Percentiles rank a stretch among this genome's conserved stretches.
Conservation (phyloP, 1,140 invertebrate species). For the Drosophila pruinosa region DNA sequence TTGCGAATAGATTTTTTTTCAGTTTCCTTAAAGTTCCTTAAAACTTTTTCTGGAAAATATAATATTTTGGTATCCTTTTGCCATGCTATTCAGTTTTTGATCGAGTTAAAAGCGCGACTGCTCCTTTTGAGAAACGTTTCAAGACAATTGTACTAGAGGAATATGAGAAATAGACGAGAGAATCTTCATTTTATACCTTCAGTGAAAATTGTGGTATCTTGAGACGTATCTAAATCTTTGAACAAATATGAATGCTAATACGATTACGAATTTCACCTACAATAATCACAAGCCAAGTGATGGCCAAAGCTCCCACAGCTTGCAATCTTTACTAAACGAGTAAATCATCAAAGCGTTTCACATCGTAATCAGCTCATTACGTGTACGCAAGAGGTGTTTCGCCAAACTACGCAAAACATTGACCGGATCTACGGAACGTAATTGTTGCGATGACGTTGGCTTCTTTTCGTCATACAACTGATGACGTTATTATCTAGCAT, state of each 20-base stretch:
- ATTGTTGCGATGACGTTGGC: background rate
- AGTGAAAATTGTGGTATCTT: background rate
- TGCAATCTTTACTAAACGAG: background rate
- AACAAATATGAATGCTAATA: constrained; percentile 41
- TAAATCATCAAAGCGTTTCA: background rate
- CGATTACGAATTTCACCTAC: constrained; percentile 40
- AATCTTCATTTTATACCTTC: constrained; percentile 42
- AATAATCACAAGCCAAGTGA: background rate
- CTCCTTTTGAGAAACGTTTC: background rate
- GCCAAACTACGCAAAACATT: background rate
- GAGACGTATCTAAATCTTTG: constrained; percentile 61
- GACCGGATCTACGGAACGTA: background rate
- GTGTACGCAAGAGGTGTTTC: background rate
- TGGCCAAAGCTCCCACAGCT: background rate
- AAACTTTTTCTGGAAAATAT: constrained; percentile 50
- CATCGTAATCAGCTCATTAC: background rate
- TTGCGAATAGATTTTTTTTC: background rate
- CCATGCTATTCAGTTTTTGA: constrained; percentile 48
- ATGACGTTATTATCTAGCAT: background rate
- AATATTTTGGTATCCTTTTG: constrained; percentile 33
- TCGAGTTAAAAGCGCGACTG: background rate
- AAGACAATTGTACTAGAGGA: constrained; percentile 21
- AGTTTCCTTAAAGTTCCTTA: constrained; percentile 7
- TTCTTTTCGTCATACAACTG: background rate
- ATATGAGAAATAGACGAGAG: constrained; percentile 37